Evolutionary conservation across 2,888 invertebrate species (phyloP), one percentile per base, ranked within the genome.

Genomic region (Phasia obesa): DNA sequence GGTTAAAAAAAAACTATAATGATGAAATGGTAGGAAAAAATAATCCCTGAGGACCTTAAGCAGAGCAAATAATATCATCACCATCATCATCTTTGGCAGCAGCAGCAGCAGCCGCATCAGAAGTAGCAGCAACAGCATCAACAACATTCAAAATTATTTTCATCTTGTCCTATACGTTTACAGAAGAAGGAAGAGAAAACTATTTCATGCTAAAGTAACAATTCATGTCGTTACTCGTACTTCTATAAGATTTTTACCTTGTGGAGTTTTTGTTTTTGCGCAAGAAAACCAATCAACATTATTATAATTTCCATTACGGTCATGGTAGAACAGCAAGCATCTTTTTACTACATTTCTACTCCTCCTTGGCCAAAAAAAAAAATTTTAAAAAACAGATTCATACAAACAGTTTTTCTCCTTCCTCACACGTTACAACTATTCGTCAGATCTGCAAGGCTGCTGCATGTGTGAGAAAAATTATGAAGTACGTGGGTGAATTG

Each of bases 221-320:
- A 73, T 73, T 81, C 57, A 81, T 77, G 73, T 65, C 73, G 51
- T 70, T 57, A 25, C 65, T 59, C 15, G n/a, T n/a, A n/a, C n/a
- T 42, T 69, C 64, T 49, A 57, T 60, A 38, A 23, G 53, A 55
- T 35, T 47, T 73, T 67, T 59, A 53, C 17, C 31, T 65, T n/a
- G 21, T 9, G n/a, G 51, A 35, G 51, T 44, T 69, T n/a, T 6
- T 47, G n/a, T 21, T 62, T 25, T 77, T 42, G 65, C 57, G n/a
- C 59, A 59, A 67, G 79, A 86, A 86, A 86, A 85, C 85, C 86
- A 86, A 86, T 86, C 86, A 86, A 84, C 84, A 84, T 85, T 85
- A 84, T 85, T 85, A 85, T 85, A 85, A 86, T 86, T 86, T 85
- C 84, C 86, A 84, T 84, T 83, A 85, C 81, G 78, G 81, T 84